phyloP scores from a whole-genome alignment of 2,797 vertebrate species.

The Caiman crocodilus region DNA sequence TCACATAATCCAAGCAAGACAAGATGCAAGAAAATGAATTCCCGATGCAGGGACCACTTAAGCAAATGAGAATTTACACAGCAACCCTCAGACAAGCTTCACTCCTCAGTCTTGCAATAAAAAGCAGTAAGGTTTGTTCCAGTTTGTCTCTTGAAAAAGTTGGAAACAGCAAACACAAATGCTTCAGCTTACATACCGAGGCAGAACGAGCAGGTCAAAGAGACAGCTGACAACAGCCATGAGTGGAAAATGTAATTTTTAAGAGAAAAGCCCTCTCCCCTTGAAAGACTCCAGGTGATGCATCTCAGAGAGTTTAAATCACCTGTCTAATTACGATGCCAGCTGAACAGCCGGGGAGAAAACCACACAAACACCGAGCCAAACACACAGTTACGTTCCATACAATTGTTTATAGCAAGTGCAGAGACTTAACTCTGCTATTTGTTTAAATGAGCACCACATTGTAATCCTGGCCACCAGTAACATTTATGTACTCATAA shows the following conservation, averaged over 20 bases:
- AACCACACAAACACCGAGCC: slow-evolving; percentile 29
- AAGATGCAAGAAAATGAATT: slow-evolving; percentile 14
- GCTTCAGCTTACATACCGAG: slow-evolving; percentile 4
- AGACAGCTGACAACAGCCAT: not conserved
- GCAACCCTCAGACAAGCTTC: slow-evolving; percentile 14
- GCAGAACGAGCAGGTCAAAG: slow-evolving; percentile 15
- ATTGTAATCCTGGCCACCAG: slow-evolving; percentile 51
- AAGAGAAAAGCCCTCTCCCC: not conserved
- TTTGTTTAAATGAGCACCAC: slow-evolving; percentile 36
- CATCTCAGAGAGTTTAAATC: slow-evolving; percentile 18
- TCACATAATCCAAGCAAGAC: slow-evolving; percentile 29
- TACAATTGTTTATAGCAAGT: slow-evolving; percentile 46
- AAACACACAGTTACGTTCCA: not conserved
- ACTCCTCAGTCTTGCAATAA: not conserved
- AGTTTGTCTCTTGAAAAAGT: slow-evolving; percentile 38
- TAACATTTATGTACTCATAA: slow-evolving; percentile 46
- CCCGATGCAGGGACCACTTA: slow-evolving; percentile 12
- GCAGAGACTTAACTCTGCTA: slow-evolving; percentile 23
- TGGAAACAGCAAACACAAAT: slow-evolving; percentile 27
- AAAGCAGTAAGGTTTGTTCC: not conserved
- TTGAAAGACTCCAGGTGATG: slow-evolving; percentile 45
- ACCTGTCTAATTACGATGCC: slow-evolving; percentile 6
- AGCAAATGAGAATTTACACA: slow-evolving; percentile 39
- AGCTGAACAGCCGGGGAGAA: slow-evolving; percentile 38
- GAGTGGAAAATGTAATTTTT: slow-evolving; percentile 25